phyloP scores from a whole-genome alignment of 2,113 vertebrate genomes.

The Sander vitreus region DNA sequence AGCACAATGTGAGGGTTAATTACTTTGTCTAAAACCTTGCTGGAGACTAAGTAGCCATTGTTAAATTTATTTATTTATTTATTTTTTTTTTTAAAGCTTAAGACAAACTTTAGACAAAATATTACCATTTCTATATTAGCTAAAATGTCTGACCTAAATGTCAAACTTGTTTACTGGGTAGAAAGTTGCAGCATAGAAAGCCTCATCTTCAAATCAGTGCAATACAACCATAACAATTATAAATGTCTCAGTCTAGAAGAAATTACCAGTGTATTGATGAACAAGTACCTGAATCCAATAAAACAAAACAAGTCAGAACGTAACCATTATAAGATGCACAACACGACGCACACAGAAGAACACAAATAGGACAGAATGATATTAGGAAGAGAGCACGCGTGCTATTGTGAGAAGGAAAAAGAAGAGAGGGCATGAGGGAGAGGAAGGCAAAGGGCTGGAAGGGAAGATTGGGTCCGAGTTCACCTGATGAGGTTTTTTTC shows the following conservation, averaged over 20 bases:
- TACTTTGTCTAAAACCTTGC: neutral
- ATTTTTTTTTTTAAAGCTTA: neutral
- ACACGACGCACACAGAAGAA: constrained; percentile 31
- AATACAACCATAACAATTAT: neutral
- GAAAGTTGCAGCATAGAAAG: constrained; percentile 8
- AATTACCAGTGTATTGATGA: constrained; percentile 3
- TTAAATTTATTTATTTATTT: neutral
- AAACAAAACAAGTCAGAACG: constrained; percentile 11
- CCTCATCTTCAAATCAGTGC: neutral
- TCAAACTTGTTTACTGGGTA: constrained; percentile 1
- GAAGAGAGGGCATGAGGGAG: constrained; percentile 29
- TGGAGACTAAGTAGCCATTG: neutral
- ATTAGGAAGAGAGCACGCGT: constrained; percentile 36
- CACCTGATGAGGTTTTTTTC: constrained; percentile 54
- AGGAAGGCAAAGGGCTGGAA: constrained; percentile 44
- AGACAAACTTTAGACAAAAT: neutral
- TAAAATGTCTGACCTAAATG: constrained; percentile 3
- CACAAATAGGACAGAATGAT: constrained; percentile 19
- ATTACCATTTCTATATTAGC: neutral
- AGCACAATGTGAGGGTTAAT: neutral
- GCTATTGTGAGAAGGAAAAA: constrained; percentile 29
- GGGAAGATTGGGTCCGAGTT: constrained; percentile 49
- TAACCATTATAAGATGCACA: constrained; percentile 42
- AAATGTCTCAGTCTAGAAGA: constrained; percentile 7
- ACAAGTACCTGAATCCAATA: constrained; percentile 10